Percentiles rank a stretch among this genome's conserved stretches.
Conservation (phyloP, 2,113 vertebrate species). For the Microcebus lehilahytsara region DNA sequence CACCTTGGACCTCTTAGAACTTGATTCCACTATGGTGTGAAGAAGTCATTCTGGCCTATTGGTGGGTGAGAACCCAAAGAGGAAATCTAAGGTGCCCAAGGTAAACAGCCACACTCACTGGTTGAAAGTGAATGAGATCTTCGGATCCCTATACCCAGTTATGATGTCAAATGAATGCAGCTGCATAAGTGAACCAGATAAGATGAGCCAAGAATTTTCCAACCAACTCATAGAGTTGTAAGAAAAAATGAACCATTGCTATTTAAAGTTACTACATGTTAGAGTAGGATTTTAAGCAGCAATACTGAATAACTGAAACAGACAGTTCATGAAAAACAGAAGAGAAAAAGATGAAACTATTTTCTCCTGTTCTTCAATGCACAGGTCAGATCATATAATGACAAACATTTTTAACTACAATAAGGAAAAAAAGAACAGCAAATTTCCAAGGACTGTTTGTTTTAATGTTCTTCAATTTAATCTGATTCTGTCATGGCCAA, state of each 20-base stretch:
- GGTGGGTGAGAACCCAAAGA: not conserved
- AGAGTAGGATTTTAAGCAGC: not conserved
- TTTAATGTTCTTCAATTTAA: constrained; percentile 42
- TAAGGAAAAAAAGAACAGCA: not conserved
- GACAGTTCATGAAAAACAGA: not conserved
- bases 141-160: too few species aligned
- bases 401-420: not conserved
- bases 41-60: not conserved
- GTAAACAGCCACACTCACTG: not conserved
- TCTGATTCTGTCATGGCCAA: not conserved
- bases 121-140: not conserved
- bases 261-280: not conserved
- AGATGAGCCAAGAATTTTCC: not conserved
- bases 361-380: not conserved
- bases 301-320: not conserved
- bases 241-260: not conserved
- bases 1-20: not conserved
- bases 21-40: not conserved
- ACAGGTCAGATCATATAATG: not conserved
- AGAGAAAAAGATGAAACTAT: not conserved
- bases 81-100: not conserved
- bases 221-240: not conserved
- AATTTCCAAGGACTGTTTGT: not conserved
- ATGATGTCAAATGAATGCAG: not conserved
- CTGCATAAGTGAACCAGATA: not conserved